Evolutionary conservation across 2,113 vertebrate species (phyloP), one percentile per base, ranked within the genome.

Genomic region (Xiphophorus hellerii): DNA sequence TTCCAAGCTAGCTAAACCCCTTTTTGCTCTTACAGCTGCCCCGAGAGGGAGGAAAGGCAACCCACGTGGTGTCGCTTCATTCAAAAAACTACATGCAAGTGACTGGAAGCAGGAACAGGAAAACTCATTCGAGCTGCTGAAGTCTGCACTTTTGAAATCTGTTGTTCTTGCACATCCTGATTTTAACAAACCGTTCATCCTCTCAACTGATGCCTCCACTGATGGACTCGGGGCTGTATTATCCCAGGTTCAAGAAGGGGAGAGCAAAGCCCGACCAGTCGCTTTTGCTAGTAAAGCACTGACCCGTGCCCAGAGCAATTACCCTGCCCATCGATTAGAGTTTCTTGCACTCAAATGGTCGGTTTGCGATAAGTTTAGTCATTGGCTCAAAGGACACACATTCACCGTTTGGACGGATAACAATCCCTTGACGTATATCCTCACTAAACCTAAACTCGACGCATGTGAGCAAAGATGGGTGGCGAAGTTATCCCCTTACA

Each of bases 281-380:
- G 39, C 39, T 42, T 42, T 42, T 12, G 11, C 11, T 13, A 42
- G 39, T 12, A 42, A 42, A 12, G 10, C 39, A 3, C 39, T 42
- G 3, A 68, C 6, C 0, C 29, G 0, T 35, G 28, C 64, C 3
- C 39, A 73, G 15, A 30, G 10, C 4, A 79, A 72, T 0, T 74
- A 80, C 9, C 62, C 78, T 0, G 66, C 72, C 1, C 67, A 75
- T 17, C 10, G 5, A 0, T 25, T 79, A 13, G 39, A 7, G 64
- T 73, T 73, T 29, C 8, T 75, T 1, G 61, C 72, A 4, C 1
- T 79, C 2, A 79, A 73, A 30, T 76, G 67, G 75, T 28, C 72
- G 6, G 48, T 82, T 17, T 76, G 62, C 20, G 62, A 54, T 5
- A 81, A 81, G 27, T 81, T 81, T 0, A 69, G 65, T 10, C 77